Base-by-base conservation (phyloP, 2,113 vertebrate species). In the Macaca fascicularis region DNA sequence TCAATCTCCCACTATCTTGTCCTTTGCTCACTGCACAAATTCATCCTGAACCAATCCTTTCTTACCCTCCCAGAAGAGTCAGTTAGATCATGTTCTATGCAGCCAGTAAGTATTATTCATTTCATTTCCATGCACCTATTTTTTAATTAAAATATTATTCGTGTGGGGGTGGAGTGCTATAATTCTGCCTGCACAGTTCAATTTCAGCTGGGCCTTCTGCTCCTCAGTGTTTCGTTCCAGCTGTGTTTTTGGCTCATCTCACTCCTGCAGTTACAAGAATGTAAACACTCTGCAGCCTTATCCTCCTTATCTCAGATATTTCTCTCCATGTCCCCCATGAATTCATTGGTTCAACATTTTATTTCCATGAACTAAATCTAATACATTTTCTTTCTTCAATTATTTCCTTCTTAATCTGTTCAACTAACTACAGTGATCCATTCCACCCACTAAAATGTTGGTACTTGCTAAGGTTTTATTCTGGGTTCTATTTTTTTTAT, bases 261-360 rank as follows among this genome's bases (percentile, higher is more conserved):
- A 14, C 48, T 96, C 38, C 61, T 38, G 61, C 50, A 50, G 70
- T 69, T 83, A 38, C 25, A 90, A 80, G 91, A 91, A 93, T 89
- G 48, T 93, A 86, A 95, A 94, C 82, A 55, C 22, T 76, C 13
- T 57, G 8, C 23, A 52, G 43, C 25, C 74, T 74, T 85, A 55
- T 85, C 50, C n/a, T 79, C 27, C 55, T 81, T 59, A 81, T 95
- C 70, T 83, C 40, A n/a, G 50, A 32, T 90, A 64, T 91, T 80
- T 43, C 59, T 95, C 25, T 89, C 27, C 35, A 50, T 80, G 35
- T 95, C 64, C 64, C 85, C 12, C 88, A 3, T 95, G 91, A 90
- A 88, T 95, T 94, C 78, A 75, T 13, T 94, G 89, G 78, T 72
- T 93, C 85, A 82, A 57, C 70, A 72, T 97, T 95, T 96, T 88